Evolutionary conservation across 1,140 invertebrate species (phyloP).

Genomic region (Mamestra configurata): DNA sequence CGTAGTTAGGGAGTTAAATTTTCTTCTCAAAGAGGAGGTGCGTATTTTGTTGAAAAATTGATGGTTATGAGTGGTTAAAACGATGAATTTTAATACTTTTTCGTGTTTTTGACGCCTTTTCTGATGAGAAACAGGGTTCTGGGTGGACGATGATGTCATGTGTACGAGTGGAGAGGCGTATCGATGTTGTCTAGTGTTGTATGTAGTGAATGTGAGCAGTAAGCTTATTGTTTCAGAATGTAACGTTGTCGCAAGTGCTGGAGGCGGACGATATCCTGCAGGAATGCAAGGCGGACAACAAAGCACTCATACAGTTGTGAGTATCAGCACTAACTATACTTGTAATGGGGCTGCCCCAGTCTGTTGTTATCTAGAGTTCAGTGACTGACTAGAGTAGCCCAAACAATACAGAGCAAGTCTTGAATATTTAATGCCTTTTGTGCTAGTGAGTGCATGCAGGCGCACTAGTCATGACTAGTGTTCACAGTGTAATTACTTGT

Average conservation of each 20-base stretch:
- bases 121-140: not conserved
- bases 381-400: not conserved
- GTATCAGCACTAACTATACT: constrained; percentile 74
- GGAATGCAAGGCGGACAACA: constrained; percentile 98
- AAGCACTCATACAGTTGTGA: constrained; percentile 97
- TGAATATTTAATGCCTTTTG: not conserved
- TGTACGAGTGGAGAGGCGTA: not conserved
- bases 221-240: constrained; percentile 91
- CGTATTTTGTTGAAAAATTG: constrained; percentile 80
- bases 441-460: not conserved
- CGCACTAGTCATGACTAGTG: not conserved
- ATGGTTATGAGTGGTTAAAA: constrained; percentile 77
- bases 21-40: constrained; percentile 83
- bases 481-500: not conserved
- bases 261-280: constrained; percentile 98
- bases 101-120: constrained; percentile 42
- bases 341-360: not conserved
- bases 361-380: constrained; percentile 4
- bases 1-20: constrained; percentile 78
- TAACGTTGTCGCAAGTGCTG: constrained; percentile 96
- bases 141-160: not conserved
- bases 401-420: not conserved
- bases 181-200: not conserved
- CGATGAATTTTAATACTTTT: constrained; percentile 54
- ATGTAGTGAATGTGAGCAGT: constrained; percentile 21